Evolutionary conservation across 2,888 invertebrate genomes (phyloP).

Genomic region (Lutraria lutraria): DNA sequence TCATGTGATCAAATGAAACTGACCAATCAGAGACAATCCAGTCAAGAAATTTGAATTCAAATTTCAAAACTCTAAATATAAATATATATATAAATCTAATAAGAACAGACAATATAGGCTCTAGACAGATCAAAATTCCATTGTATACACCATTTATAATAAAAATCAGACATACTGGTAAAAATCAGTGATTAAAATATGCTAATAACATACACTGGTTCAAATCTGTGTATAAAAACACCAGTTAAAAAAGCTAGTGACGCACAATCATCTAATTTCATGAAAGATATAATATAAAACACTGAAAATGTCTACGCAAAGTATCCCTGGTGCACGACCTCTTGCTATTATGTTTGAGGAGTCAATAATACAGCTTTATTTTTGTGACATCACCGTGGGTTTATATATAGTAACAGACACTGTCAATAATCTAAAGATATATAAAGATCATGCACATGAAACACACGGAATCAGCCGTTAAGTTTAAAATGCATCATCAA

Average conservation of each 20-base stretch:
- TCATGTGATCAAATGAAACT: conserved; percentile 28
- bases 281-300: conserved; percentile 50
- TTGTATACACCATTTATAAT: conserved; percentile 23
- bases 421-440: conserved; percentile 27
- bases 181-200: conserved; percentile 38
- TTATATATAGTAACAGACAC: conserved; percentile 23
- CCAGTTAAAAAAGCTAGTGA: conserved; percentile 65
- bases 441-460: conserved; percentile 42
- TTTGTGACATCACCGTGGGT: conserved; percentile 49
- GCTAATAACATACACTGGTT: conserved; percentile 26
- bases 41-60: conserved; percentile 53
- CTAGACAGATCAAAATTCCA: conserved; percentile 37
- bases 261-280: conserved; percentile 66
- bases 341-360: conserved; percentile 58
- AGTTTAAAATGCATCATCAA: neutral
- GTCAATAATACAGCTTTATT: neutral
- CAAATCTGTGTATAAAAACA: conserved; percentile 59
- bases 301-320: conserved; percentile 56
- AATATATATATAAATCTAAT: conserved; percentile 44
- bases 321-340: conserved; percentile 71
- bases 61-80: conserved; percentile 52
- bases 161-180: conserved; percentile 25
- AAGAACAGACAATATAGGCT: conserved; percentile 62
- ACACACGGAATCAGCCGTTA: conserved; percentile 24
- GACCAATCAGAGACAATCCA: conserved; percentile 26